Evolutionary conservation across 2,888 invertebrate genomes (phyloP).

Genomic region (Drosophila longiperda): DNA sequence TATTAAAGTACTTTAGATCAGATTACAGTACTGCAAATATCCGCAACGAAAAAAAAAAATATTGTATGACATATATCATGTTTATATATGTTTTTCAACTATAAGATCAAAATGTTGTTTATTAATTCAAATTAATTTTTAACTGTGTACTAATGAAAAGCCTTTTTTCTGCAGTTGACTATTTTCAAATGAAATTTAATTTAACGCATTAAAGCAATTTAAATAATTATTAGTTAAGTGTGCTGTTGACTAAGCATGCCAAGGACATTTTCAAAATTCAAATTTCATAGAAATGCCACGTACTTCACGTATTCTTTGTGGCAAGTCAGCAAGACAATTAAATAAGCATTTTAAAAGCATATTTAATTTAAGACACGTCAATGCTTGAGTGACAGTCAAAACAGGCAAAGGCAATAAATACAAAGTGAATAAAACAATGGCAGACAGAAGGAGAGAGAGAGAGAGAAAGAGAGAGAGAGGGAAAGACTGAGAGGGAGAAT

Average conservation of each 20-base stretch:
- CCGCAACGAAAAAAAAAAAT: background rate
- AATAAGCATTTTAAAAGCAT: constrained; percentile 31
- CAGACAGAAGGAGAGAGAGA: background rate
- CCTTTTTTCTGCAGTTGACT: background rate
- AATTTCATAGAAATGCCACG: background rate
- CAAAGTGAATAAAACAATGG: background rate
- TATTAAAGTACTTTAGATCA: background rate
- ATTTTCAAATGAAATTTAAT: no score
- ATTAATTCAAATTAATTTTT: background rate
- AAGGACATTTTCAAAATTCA: background rate
- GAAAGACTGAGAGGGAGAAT: background rate
- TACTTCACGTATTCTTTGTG: constrained; percentile 3
- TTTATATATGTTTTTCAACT: background rate
- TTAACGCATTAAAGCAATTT: background rate
- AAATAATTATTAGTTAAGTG: background rate
- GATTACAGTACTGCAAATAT: no score
- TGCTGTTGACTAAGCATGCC: background rate
- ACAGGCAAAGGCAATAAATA: background rate
- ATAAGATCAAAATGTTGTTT: background rate
- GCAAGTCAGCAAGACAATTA: constrained; percentile 23
- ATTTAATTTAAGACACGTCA: constrained; percentile 51
- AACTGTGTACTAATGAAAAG: background rate
- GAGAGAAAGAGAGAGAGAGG: background rate
- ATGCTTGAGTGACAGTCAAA: constrained; percentile 4
- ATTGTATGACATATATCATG: background rate